Conservation (phyloP, 2,888 invertebrate genomes). For the Pinctada fucata region DNA sequence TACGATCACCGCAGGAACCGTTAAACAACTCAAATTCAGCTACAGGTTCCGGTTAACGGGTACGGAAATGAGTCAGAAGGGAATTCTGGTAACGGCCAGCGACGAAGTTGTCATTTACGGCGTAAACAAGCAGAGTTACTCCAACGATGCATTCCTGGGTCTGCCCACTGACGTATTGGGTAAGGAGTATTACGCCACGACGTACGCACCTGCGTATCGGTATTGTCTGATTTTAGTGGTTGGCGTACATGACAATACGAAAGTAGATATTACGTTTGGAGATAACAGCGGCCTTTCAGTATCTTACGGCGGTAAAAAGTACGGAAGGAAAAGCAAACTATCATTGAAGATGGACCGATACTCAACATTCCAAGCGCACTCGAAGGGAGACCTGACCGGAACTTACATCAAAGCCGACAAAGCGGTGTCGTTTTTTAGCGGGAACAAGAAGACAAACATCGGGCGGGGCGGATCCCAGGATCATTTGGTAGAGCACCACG, state of each 20-base stretch:
- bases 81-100: slow-evolving; percentile 47
- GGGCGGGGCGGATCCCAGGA: slow-evolving; percentile 25
- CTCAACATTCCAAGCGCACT: slow-evolving; percentile 46
- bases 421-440: slow-evolving; percentile 61
- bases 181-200: slow-evolving; percentile 50
- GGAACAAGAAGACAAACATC: slow-evolving; percentile 53
- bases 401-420: slow-evolving; percentile 55
- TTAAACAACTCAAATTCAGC: slow-evolving; percentile 42
- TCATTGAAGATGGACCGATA: slow-evolving; percentile 35
- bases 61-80: slow-evolving; percentile 43
- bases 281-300: slow-evolving; percentile 31
- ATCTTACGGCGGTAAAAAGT: slow-evolving; percentile 29
- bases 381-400: slow-evolving; percentile 61
- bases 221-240: slow-evolving; percentile 39
- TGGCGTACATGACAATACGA: slow-evolving; percentile 43
- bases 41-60: slow-evolving; percentile 42
- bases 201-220: slow-evolving; percentile 39
- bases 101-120: slow-evolving; percentile 54
- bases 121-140: slow-evolving; percentile 50
- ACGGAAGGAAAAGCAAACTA: slow-evolving; percentile 31
- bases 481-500: slow-evolving; percentile 62
- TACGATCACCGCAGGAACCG: slow-evolving; percentile 47
- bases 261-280: slow-evolving; percentile 37
- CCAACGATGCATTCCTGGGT: slow-evolving; percentile 55
- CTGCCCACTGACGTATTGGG: slow-evolving; percentile 52